phyloP scores from a whole-genome alignment of 1,140 invertebrate genomes.

The Drosophila bocqueti region DNA sequence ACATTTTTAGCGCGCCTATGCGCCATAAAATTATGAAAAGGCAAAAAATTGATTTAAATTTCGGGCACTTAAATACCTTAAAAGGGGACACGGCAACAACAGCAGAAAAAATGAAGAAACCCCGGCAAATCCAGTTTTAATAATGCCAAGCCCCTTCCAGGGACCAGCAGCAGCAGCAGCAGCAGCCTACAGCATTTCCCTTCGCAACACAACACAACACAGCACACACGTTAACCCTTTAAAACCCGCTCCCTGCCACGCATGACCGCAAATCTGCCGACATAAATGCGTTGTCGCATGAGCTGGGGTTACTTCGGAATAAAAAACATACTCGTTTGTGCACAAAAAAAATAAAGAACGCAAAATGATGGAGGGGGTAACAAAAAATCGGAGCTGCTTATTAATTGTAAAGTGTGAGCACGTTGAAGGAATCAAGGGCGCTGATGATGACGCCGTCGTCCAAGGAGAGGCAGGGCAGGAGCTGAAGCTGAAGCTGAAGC shows the following conservation, averaged over 20 bases:
- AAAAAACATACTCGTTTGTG: slow-evolving; percentile 33
- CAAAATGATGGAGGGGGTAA: slow-evolving; percentile 14
- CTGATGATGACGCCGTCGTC: slow-evolving; percentile 65
- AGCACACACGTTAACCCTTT: slow-evolving; percentile 40
- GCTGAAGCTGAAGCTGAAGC: slow-evolving; percentile 5
- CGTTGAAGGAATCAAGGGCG: slow-evolving; percentile 78
- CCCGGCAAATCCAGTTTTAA: slow-evolving; percentile 64
- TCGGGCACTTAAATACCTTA: slow-evolving; percentile 48
- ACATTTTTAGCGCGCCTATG: slow-evolving; percentile 35
- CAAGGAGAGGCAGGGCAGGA: slow-evolving; percentile 24
- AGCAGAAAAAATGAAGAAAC: slow-evolving; percentile 8
- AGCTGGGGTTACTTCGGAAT: slow-evolving; percentile 37
- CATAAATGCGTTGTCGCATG: slow-evolving; percentile 57
- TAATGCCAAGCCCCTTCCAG: slow-evolving; percentile 46
- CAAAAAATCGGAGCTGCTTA: slow-evolving; percentile 61
- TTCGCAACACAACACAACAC: slow-evolving; percentile 12
- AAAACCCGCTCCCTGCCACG: slow-evolving; percentile 32
- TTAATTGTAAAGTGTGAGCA: slow-evolving; percentile 81
- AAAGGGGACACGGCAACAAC: slow-evolving; percentile 15
- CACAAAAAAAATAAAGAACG: slow-evolving; percentile 34
- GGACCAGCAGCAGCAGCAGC: neutral
- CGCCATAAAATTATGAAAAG: slow-evolving; percentile 48
- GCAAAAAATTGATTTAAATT: slow-evolving; percentile 72
- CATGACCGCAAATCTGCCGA: slow-evolving; percentile 70
- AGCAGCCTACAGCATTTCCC: slow-evolving; percentile 23